Evolutionary conservation across 2,888 invertebrate genomes (phyloP), one percentile per base, ranked within the genome.

Genomic region (Lissonota sp.): DNA sequence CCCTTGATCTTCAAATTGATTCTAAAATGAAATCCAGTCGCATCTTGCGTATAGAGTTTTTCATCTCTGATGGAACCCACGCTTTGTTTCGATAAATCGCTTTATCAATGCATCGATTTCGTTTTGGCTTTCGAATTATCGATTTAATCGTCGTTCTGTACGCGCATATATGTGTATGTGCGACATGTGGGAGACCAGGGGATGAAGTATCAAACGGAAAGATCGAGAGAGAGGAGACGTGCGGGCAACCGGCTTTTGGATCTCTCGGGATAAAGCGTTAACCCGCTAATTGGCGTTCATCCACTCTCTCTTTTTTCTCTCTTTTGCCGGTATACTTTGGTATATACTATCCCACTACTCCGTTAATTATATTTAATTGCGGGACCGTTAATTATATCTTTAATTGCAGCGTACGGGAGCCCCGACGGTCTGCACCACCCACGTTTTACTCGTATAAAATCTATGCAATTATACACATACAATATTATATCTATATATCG

Each of bases 281-380:
- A 88, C 78, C 84, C 86, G 87, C 89, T 88, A 89, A 88, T 89
- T 88, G 89, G 88, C 86, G 83, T 84, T 74, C 86, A 75, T 72
- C 71, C 79, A 66, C 81, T 74, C 64, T 77, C 64, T 39, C 60
- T 6, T 60, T 62, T n/a, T 72, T 37, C 16, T 44, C 44, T 57
- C 55, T 39, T 39, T 74, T 40, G 16, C 14, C 57, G 16, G 40
- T 64, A 26, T 71, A 72, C 62, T 26, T 26, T 64, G 60, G 71
- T 26, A 26, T 26, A 82, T 69, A 60, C 74, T 78, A 83, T 83
- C 75, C 75, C 76, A 49, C 74, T 64, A 77, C 76, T 80, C 63
- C 83, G 83, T 86, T 89, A 88, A 89, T 89, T 88, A 87, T 87
- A 87, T 88, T 87, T 87, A 88, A 89, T 89, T 88, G 86, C 82